Base-by-base conservation (phyloP, 1,140 invertebrate genomes). In the Drosophila pseudoobscura region DNA sequence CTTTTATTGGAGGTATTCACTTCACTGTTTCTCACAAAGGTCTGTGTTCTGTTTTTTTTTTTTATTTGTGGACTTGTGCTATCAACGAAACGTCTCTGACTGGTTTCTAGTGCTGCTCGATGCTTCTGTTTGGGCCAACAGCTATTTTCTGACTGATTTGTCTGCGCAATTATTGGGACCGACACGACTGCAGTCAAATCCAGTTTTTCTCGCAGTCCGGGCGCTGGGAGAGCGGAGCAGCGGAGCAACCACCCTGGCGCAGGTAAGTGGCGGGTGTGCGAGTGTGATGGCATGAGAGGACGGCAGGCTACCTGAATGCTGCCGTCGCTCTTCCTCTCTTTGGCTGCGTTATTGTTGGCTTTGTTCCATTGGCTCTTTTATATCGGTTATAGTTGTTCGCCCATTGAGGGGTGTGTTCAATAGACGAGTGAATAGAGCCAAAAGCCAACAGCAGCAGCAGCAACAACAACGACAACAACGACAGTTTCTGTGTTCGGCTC, bases 311-410 rank as follows among this genome's bases (percentile, higher is more conserved):
- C 66, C 66, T 70, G 66, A 17, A 64, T 55, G 66, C 35, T 46
- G 62, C 60, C 55, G 69, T 70, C 26, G 64, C 46, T 66, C 64
- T 45, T 57, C 69, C 77, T 79, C 62, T 58, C 75, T 56, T 77
- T 71, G 70, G 61, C 74, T 46, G 63, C 63, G 45, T 64, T 64
- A 61, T 84, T 83, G 75, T 71, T 62, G 83, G 71, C 84, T 88
- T 88, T 88, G 83, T 88, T 88, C 84, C 84, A 89, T 89, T 89
- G 84, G 84, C 76, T 89, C 84, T 76, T 89, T 89, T 84, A 84
- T 88, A 74, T 79, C 78, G 75, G 75, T 79, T 89, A 82, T 89
- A 79, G 84, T 88, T 83, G 83, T 88, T 88, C 78, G 66, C 56
- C 80, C 79, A 89, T 89, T 88, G 83, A 87, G 83, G 79, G 84